Evolutionary conservation across 2,888 invertebrate species (phyloP).

Genomic region (Erannis defoliaria): DNA sequence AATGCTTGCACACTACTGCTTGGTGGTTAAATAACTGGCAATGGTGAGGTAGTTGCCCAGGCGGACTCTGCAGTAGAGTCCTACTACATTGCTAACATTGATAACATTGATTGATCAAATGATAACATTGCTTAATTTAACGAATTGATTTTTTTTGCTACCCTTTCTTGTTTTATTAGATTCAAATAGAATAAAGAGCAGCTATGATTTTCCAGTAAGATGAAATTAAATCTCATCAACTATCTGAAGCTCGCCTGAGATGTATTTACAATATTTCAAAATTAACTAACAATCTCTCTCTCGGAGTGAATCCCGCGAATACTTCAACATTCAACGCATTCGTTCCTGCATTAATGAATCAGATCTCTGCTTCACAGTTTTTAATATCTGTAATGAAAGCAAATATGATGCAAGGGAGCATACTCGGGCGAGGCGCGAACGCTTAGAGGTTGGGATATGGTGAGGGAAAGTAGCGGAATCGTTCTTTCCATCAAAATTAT

Average conservation of each 20-base stretch:
- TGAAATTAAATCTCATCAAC: constrained; percentile 15
- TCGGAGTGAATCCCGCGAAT: constrained; percentile 17
- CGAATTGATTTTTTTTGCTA: not conserved
- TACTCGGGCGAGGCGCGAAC: constrained; percentile 57
- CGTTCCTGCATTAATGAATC: constrained; percentile 61
- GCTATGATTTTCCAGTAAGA: constrained; percentile 2
- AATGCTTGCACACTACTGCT: no score
- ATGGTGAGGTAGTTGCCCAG: no score
- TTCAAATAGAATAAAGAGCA: not conserved
- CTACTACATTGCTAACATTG: no score
- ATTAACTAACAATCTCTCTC: constrained; percentile 17
- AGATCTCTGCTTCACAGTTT: constrained; percentile 67
- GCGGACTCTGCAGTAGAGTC: no score
- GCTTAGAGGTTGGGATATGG: constrained; percentile 40
- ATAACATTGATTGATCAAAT: no score
- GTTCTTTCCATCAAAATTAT: not conserved
- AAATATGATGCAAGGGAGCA: constrained; percentile 75
- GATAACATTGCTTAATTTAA: no score
- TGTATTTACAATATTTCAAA: constrained; percentile 10
- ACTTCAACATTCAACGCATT: constrained; percentile 27
- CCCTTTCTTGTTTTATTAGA: not conserved
- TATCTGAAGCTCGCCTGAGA: constrained; percentile 11
- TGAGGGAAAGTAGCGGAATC: constrained; percentile 28
- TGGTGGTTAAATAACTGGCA: no score
- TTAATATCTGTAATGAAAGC: constrained; percentile 84